Base-by-base conservation (phyloP, 2,888 invertebrate species). In the Lochmaea crataegi region DNA sequence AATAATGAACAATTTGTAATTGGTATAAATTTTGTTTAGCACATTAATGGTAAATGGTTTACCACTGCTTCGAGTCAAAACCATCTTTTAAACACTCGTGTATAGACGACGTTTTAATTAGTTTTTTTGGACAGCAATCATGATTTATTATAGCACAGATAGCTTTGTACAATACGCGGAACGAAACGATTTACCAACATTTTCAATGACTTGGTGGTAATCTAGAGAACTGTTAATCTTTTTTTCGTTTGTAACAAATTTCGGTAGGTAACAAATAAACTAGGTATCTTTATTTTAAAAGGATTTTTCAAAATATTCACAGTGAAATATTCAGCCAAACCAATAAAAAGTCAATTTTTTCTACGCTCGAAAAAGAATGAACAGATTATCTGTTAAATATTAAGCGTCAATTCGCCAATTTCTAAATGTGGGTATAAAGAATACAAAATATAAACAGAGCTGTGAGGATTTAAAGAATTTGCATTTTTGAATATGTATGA, bases 401-500 rank as follows among this genome's bases (percentile, higher is more conserved):
- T 69, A 70, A 66, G 42, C 65, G 70, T 66, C 71, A 73, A 69
- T 76, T 61, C 72, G 64, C 57, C 63, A 72, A 74, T 74, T 75
- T 64, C 72, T 77, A 72, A 75, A 74, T 69, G 71, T 65, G 56
- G 64, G 53, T 64, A 76, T 75, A 74, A 76, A 76, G 78, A 75
- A 78, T 75, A 74, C 75, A 67, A 67, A 74, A 71, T 74, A 77
- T 76, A 78, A 78, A 78, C 76, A 77, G 70, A 74, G 74, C 72
- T 76, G 75, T 76, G 75, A 74, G 79, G 78, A 79, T 80, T 79
- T 63, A 45, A 77, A 58, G 58, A 58, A 58, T 58, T 58, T 58
- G 58, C 58, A 58, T 58, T 58, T 53, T 76, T 84, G 84, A 83
- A 84, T 84, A 84, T 84, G 80, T 75, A 84, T 83, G 82, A 83